Evolutionary conservation across 2,797 vertebrate species (phyloP).

Genomic region (Silurus lanzhouensis): DNA sequence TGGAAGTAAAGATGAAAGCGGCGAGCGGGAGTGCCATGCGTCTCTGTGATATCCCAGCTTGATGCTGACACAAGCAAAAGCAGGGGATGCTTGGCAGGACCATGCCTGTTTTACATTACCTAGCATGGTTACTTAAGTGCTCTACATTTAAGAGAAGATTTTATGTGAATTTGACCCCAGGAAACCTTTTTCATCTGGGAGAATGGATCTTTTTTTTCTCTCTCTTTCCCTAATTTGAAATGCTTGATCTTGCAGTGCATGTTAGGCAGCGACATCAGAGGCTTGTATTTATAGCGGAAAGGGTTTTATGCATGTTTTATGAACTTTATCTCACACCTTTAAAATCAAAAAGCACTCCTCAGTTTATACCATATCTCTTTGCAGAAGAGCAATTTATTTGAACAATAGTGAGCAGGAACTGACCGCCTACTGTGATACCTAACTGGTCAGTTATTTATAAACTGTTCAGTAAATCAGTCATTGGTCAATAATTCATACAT

Average conservation of each 20-base stretch:
- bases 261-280: constrained; percentile 48
- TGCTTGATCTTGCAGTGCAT: constrained; percentile 60
- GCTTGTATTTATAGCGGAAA: constrained; percentile 51
- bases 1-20: constrained; percentile 33
- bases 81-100: constrained; percentile 49
- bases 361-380: constrained; percentile 43
- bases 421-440: background rate
- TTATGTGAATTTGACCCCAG: constrained; percentile 67
- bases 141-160: constrained; percentile 63
- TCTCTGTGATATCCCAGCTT: constrained; percentile 46
- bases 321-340: constrained; percentile 62
- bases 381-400: constrained; percentile 19
- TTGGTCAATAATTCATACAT: background rate
- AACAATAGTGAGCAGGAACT: background rate
- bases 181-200: constrained; percentile 67
- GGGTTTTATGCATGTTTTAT: constrained; percentile 51
- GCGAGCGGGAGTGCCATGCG: background rate
- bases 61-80: constrained; percentile 55
- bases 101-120: constrained; percentile 65
- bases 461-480: background rate
- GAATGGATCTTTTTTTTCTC: constrained; percentile 56
- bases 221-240: constrained; percentile 59
- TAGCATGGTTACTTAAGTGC: constrained; percentile 59
- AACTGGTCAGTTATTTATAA: background rate
- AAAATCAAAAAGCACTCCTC: constrained; percentile 47